Evolutionary conservation across 2,797 vertebrate species (phyloP), one percentile per base, ranked within the genome.

Genomic region (Rhodeus uyekii): DNA sequence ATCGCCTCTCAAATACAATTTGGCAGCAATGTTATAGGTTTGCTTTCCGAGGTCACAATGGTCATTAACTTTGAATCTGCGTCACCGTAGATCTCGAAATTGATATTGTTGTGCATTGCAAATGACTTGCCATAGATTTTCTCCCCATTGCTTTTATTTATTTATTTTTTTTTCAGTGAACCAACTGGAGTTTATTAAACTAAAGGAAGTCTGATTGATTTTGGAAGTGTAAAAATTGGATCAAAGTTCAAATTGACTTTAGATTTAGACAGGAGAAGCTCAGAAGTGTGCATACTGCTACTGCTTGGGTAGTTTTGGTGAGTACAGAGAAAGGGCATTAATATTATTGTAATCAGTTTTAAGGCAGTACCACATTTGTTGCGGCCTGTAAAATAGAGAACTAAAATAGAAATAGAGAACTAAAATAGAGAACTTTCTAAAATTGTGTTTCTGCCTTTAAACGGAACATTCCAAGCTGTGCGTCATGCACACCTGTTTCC

Each of bases 1-100:
- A 72, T 76, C 29, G 24, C 27, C 74, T 74, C 61, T 76, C 50
- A 82, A 82, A 82, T 76, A 60, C 74, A 76, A 82, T 82, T 82
- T 67, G 61, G 60, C 46, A 3, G 63, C 39, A 29, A 19, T 68
- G 29, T 68, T 76, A 82, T 69, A 82, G 64, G 64, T 82, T 82
- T 46, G 73, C 48, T 44, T 67, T 76, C 48, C 7, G 50, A 48
- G 73, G 81, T 82, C 81, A 82, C 81, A 76, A 6, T 76, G 64
- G 73, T 82, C 81, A 82, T 82, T 82, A 76, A 82, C 63, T 82
- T 82, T 76, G 50, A 82, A 82, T 82, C 50, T 82, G 50, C 24
- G 16, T 76, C 81, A 69, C 32, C 7, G n/a, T 46, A 76, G 73
- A 82, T 76, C 32, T 69, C 19, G 2, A 39, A 76, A 76, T 46